Evolutionary conservation across 2,888 invertebrate genomes (phyloP), one percentile per base, ranked within the genome.

Genomic region (Eupithecia tripunctaria): DNA sequence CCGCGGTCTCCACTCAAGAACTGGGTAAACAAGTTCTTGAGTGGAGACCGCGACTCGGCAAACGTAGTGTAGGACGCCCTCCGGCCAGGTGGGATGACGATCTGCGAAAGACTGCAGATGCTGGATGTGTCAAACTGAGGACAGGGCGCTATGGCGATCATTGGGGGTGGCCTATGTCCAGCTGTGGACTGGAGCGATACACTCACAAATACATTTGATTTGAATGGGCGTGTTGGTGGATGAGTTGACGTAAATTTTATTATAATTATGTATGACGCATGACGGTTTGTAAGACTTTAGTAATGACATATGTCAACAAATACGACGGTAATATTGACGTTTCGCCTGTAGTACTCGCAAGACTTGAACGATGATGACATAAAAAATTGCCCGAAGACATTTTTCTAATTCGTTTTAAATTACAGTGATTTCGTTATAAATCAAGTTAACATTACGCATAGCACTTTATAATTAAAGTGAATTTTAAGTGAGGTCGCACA

Each of bases 341-440:
- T 21, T 51, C 51, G 67, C 18, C 25, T 51, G n/a, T 56, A 56
- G 36, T 36, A 21, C 21, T 21, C 32, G 63, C 51, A 56, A 36
- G 32, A 59, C 25, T 68, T 63, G 25, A 62, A 73, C 65, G 41
- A 74, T 72, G 2, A 73, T 76, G 74, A 73, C 76, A 78, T 63
- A 32, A 60, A 18, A 68, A 73, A 51, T n/a, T 32, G 73, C 75
- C 74, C 51, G 62, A 71, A 74, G 80, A 72, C 71, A 78, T 78
- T 77, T n/a, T 75, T 70, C 70, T 78, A 74, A 77, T 80, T 73
- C 63, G 66, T 69, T 72, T 67, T 60, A 75, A 79, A 79, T 72
- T 71, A 78, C 67, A 72, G 63, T 73, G 65, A 75, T 76, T 77
- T 63, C 27, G 63, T 51, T 65, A 62, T 14, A 74, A 76, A 78